Evolutionary conservation across 2,113 vertebrate species (phyloP), one percentile per base, ranked within the genome.

Genomic region (Sardina pilchardus): DNA sequence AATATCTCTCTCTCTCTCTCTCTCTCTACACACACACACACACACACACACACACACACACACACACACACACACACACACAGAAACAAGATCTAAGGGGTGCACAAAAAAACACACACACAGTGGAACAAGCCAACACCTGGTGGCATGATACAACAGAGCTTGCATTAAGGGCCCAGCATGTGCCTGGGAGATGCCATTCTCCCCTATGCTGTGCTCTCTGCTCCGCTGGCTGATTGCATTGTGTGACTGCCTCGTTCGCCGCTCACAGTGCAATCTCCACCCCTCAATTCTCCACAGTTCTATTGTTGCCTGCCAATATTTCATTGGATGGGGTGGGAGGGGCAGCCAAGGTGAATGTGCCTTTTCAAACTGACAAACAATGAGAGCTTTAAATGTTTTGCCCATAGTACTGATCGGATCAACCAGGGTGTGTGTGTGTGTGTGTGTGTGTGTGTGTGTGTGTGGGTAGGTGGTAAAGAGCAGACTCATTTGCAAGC

Each of bases 91-190:
- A 42, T 42, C 39, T 42, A 42, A 42, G 3, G 3, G 53, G 14
- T 4, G 14, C 16, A 56, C 53, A 56, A 4, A 21, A 14, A 56
- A 1, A 17, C n/a, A n/a, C n/a, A 8, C 53, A 56, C 14, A 56
- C 53, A 56, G 53, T 16, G 21, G 53, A 56, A 56, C 53, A 56
- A 56, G 83, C 17, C 24, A 45, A 43, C 53, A 45, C 44, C 48
- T 67, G 48, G 45, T 1, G 24, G 36, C 45, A 45, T 56, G 81
- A 88, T 59, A 83, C 82, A 59, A 42, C 45, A 16, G 4, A 0
- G 67, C 34, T 45, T 85, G 44, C 81, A 88, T 83, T 71, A 86
- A 43, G 67, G 82, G 67, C 42, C 17, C 50, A 78, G 87, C 84
- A 48, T 82, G 82, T 71, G 45, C 24, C 21, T 1, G 24, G 82